Evolutionary conservation across 1,140 invertebrate genomes (phyloP).

Genomic region (Rhagoletis zephyria): DNA sequence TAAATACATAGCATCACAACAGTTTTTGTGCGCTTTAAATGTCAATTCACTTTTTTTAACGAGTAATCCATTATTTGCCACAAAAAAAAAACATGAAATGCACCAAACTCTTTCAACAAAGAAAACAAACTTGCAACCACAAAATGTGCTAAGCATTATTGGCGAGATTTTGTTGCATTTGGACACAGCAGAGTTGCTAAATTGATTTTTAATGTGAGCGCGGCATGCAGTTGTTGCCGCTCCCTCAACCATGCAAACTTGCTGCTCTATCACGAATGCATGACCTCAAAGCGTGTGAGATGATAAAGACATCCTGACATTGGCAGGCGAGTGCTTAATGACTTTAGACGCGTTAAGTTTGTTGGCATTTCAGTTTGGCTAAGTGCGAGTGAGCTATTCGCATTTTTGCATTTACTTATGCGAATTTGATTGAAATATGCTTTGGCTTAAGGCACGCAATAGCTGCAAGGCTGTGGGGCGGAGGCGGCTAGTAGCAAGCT

Average conservation of each 20-base stretch:
- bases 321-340: constrained; percentile 10
- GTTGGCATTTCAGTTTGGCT: constrained; percentile 9
- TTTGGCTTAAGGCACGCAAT: neutral
- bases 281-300: neutral
- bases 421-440: neutral
- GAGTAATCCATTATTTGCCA: too few species aligned
- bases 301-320: constrained; percentile 39
- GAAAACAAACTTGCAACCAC: constrained; percentile 13
- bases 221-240: neutral
- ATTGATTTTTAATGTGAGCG: constrained; percentile 19
- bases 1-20: too few species aligned
- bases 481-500: neutral
- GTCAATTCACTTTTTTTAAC: too few species aligned
- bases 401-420: neutral
- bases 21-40: too few species aligned
- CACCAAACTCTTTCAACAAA: neutral
- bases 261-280: neutral
- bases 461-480: neutral
- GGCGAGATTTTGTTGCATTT: neutral
- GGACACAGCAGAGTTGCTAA: neutral
- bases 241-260: neutral
- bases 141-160: neutral
- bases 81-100: neutral
- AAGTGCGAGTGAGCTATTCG: neutral
- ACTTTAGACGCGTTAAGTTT: constrained; percentile 24